phyloP scores from a whole-genome alignment of 1,140 invertebrate genomes.

The Macrobrachium nipponense region DNA sequence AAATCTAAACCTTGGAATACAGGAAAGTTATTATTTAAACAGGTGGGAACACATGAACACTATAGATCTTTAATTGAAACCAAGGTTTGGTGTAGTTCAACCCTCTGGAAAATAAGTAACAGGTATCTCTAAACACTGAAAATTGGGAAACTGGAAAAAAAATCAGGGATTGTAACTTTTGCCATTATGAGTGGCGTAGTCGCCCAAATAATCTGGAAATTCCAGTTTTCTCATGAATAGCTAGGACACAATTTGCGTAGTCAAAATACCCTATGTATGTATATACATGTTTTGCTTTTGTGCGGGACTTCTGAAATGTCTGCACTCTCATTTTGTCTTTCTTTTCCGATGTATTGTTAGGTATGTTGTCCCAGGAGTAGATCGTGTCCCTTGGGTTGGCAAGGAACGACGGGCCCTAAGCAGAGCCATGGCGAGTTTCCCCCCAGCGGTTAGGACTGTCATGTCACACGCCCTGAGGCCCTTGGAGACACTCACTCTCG shows the following conservation, averaged over 20 bases:
- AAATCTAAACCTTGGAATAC: too few relatives aligned
- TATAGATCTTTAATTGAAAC: too few relatives aligned
- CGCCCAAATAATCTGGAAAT: too few relatives aligned
- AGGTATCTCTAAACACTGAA: too few relatives aligned
- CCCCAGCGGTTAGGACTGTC: constrained; percentile 47
- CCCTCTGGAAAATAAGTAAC: too few relatives aligned
- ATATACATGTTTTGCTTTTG: background rate
- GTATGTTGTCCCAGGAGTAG: constrained; percentile 27
- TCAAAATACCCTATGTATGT: too few relatives aligned
- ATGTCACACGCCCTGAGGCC: constrained; percentile 57
- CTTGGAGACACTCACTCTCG: constrained; percentile 44
- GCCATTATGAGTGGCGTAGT: background rate
- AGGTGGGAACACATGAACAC: too few relatives aligned
- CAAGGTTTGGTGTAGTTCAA: too few relatives aligned
- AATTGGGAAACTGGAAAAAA: too few relatives aligned
- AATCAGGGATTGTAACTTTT: background rate
- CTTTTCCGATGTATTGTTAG: background rate
- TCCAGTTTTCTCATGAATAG: too few relatives aligned
- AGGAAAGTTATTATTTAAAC: too few relatives aligned
- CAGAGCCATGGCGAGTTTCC: constrained; percentile 62
- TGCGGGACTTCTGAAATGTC: background rate
- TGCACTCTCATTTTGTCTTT: background rate
- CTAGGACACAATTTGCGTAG: too few relatives aligned
- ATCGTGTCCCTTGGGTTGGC: constrained; percentile 27
- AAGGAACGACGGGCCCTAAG: constrained; percentile 45